Conservation (phyloP, 1,140 invertebrate genomes). For the Drosophila asahinai region DNA sequence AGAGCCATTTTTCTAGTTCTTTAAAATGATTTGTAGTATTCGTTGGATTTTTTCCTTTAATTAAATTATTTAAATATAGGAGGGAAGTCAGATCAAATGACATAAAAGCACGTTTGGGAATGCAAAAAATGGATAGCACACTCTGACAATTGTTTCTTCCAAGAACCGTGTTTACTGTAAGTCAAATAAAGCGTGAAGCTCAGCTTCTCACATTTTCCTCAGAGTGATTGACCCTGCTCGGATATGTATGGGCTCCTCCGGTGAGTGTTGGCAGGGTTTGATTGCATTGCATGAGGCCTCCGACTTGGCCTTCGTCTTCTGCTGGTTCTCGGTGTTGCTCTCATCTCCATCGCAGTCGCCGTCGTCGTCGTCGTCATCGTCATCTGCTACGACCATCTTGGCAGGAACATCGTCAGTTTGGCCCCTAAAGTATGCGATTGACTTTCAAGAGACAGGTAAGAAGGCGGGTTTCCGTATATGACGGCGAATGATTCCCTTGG, state of each 20-base stretch:
- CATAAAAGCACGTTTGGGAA: neutral
- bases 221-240: constrained; percentile 18
- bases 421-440: neutral
- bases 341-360: constrained; percentile 31
- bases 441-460: too few relatives aligned
- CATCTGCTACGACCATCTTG: constrained; percentile 81
- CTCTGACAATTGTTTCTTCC: too few relatives aligned
- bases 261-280: constrained; percentile 59
- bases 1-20: too few relatives aligned
- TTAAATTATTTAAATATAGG: too few relatives aligned
- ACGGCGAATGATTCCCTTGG: too few relatives aligned
- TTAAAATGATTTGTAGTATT: too few relatives aligned
- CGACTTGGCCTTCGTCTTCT: constrained; percentile 38
- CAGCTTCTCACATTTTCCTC: constrained; percentile 6
- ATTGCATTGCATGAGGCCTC: constrained; percentile 64
- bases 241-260: constrained; percentile 23
- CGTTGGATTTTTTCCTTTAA: too few relatives aligned
- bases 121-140: neutral
- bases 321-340: constrained; percentile 16
- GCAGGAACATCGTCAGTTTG: constrained; percentile 64
- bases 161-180: neutral
- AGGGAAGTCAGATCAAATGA: neutral
- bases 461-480: too few relatives aligned
- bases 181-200: constrained; percentile 1
- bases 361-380: constrained; percentile 42